Conservation (phyloP, 2,113 vertebrate genomes). For the Prochilodus magdalenae region DNA sequence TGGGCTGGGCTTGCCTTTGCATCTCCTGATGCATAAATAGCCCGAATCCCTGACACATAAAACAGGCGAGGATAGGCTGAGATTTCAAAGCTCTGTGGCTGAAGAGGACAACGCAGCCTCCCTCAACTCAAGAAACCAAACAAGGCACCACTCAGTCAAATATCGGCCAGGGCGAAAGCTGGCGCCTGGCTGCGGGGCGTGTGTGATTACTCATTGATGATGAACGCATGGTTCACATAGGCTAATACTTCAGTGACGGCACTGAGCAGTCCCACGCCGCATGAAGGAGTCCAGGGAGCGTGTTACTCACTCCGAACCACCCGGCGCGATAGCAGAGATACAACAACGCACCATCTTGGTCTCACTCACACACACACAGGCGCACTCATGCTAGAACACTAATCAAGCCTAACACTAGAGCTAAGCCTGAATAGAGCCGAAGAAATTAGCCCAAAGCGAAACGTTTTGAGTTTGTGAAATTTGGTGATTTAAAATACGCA, state of each 20-base stretch:
- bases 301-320: constrained; percentile 47
- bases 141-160: not conserved
- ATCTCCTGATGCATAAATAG: constrained; percentile 13
- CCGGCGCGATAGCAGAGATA: constrained; percentile 45
- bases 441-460: too few species aligned
- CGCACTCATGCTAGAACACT: not conserved
- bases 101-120: not conserved
- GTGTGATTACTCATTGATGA: constrained; percentile 49
- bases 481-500: too few species aligned
- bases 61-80: not conserved
- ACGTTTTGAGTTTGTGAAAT: too few species aligned
- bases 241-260: constrained; percentile 45
- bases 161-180: constrained; percentile 29
- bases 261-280: constrained; percentile 35
- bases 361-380: constrained; percentile 40
- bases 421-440: not conserved
- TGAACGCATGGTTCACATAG: constrained; percentile 28
- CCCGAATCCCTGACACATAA: constrained; percentile 15
- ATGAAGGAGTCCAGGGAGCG: constrained; percentile 37
- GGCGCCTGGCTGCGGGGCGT: constrained; percentile 5
- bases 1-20: not conserved
- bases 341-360: constrained; percentile 27
- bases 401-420: not conserved
- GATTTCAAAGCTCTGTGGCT: constrained; percentile 34
- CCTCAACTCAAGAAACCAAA: constrained; percentile 6